phyloP scores from a whole-genome alignment of 2,113 vertebrate species.

The Speoplatyrhinus poulsoni region DNA sequence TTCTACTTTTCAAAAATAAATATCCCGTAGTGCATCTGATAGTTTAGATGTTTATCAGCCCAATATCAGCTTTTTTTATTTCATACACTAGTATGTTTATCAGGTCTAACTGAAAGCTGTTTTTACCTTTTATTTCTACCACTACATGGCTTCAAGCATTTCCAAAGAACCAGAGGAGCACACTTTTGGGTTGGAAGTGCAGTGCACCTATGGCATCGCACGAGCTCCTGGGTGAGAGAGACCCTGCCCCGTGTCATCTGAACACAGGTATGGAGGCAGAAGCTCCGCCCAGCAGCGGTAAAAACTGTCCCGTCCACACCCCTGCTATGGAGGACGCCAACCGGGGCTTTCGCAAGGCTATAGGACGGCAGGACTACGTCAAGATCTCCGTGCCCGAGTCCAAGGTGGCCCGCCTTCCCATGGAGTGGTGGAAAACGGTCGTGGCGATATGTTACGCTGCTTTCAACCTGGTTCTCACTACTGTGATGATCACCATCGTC shows the following conservation, averaged over 20 bases:
- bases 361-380: constrained; percentile 88
- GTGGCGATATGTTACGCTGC: constrained; percentile 89
- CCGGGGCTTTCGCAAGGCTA: constrained; percentile 81
- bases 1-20: constrained; percentile 32
- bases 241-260: constrained; percentile 76
- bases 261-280: constrained; percentile 78
- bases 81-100: neutral
- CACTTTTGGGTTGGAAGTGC: constrained; percentile 54
- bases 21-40: constrained; percentile 34
- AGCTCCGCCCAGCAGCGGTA: constrained; percentile 59
- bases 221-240: constrained; percentile 70
- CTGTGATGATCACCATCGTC: constrained; percentile 95
- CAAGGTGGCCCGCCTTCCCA: constrained; percentile 82
- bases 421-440: constrained; percentile 97
- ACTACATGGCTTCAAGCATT: neutral
- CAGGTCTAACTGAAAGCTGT: neutral
- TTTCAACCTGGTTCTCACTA: constrained; percentile 92
- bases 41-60: too few species aligned
- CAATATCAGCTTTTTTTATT: neutral
- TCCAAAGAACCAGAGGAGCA: constrained; percentile 27
- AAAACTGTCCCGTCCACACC: constrained; percentile 69
- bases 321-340: constrained; percentile 78
- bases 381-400: constrained; percentile 90
- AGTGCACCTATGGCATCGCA: constrained; percentile 56
- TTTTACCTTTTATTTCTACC: constrained; percentile 30